Percentiles rank a stretch among this genome's conserved stretches.
Evolutionary conservation across 2,888 invertebrate species (phyloP).

Genomic region (Brachypalpus laphriformis): DNA sequence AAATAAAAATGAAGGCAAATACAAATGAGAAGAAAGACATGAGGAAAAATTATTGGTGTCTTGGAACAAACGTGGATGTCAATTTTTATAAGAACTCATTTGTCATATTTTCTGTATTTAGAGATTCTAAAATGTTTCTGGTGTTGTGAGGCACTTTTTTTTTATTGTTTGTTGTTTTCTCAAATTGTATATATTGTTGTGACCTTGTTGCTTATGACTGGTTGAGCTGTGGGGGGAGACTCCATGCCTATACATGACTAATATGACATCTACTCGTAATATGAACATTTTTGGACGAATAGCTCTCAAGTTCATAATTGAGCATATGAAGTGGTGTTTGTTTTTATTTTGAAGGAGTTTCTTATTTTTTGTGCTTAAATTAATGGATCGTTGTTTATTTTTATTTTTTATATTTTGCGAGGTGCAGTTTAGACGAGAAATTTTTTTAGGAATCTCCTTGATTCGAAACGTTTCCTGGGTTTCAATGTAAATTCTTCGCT

Average conservation of each 20-base stretch:
- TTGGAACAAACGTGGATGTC: conserved; percentile 48
- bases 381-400: conserved; percentile 30
- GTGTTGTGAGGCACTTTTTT: conserved; percentile 38
- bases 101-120: conserved; percentile 41
- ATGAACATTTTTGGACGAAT: conserved; percentile 24
- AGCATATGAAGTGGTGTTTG: conserved; percentile 23
- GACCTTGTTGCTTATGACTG: conserved; percentile 53
- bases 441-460: neutral
- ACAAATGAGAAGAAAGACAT: conserved; percentile 3
- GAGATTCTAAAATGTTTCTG: conserved; percentile 31
- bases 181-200: conserved; percentile 1
- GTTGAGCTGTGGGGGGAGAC: conserved; percentile 16
- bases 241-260: conserved; percentile 36
- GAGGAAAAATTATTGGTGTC: conserved; percentile 21
- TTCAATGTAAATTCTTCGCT: too few species aligned
- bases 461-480: neutral
- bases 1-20: conserved; percentile 13
- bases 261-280: too few species aligned
- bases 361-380: conserved; percentile 6
- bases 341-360: too few species aligned
- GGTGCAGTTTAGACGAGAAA: conserved; percentile 1
- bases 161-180: neutral
- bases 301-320: conserved; percentile 35
- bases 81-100: conserved; percentile 53
- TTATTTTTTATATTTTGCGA: too few species aligned